Conservation (phyloP, 2,797 vertebrate genomes). For the Falco naumanni region DNA sequence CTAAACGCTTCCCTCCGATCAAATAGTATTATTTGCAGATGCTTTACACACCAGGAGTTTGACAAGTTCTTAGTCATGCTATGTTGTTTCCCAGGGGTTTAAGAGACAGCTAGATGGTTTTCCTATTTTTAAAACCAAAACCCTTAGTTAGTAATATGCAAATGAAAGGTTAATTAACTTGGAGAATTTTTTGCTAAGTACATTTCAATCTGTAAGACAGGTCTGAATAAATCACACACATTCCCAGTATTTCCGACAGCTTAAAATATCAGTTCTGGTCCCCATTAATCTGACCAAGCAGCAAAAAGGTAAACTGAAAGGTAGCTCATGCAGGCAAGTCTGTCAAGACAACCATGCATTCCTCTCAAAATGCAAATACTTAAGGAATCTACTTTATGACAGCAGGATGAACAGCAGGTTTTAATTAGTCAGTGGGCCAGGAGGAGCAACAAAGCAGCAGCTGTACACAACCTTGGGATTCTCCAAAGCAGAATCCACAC, state of each 20-base stretch:
- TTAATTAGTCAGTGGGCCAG: not conserved
- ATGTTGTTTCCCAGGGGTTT: not conserved
- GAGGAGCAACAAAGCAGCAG: not conserved
- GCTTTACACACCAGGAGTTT: not conserved
- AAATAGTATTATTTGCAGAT: not conserved
- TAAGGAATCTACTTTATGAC: not conserved
- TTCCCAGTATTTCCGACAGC: not conserved
- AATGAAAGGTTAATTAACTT: not conserved
- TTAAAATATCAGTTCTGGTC: not conserved
- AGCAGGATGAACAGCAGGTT: not conserved
- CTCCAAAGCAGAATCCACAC: accelerated
- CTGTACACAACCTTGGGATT: accelerated
- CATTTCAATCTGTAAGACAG: not conserved
- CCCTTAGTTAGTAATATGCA: not conserved
- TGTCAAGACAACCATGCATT: accelerated
- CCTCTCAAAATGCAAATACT: not conserved
- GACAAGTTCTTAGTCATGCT: not conserved
- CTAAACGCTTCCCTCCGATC: not conserved
- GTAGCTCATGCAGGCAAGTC: not conserved
- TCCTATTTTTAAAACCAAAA: not conserved
- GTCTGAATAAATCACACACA: not conserved
- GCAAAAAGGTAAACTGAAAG: not conserved
- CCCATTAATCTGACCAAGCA: not conserved
- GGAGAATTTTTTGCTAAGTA: not conserved
- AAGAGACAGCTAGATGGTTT: not conserved